Evolutionary conservation across 2,113 vertebrate genomes (phyloP).

Genomic region (Anhinga rufa): DNA sequence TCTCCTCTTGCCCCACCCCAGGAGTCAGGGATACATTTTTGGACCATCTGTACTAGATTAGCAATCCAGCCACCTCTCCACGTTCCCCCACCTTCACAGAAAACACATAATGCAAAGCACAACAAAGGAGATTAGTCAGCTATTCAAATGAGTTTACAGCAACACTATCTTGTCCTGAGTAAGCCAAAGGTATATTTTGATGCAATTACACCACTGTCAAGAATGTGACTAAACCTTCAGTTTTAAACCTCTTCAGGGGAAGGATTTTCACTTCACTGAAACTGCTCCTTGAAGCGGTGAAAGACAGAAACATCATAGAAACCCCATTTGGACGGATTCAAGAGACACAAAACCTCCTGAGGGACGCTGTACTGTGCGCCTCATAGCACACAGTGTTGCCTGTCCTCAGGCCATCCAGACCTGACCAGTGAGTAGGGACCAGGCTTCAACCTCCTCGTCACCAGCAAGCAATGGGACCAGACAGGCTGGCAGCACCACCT

Average conservation of each 20-base stretch:
- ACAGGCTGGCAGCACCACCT: background rate
- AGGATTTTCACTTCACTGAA: background rate
- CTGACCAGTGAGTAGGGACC: background rate
- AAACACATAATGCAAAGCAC: background rate
- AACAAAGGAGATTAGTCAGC: background rate
- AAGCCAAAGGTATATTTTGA: background rate
- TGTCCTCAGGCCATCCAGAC: background rate
- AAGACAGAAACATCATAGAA: background rate
- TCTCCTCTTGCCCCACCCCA: background rate
- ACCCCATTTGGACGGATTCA: background rate
- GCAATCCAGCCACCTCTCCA: accelerated
- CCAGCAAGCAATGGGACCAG: background rate
- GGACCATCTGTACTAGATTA: background rate
- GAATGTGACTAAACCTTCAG: background rate
- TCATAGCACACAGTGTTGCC: accelerated
- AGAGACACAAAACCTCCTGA: background rate
- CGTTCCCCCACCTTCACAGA: background rate
- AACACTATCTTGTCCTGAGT: background rate
- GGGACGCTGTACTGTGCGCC: accelerated
- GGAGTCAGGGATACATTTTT: background rate
- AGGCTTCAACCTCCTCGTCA: background rate
- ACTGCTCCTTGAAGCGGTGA: background rate
- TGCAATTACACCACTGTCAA: background rate
- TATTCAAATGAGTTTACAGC: background rate
- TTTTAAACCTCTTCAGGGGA: slow-evolving; percentile 7